Conservation (phyloP, 2,888 invertebrate genomes). For the Amiota mariae region DNA sequence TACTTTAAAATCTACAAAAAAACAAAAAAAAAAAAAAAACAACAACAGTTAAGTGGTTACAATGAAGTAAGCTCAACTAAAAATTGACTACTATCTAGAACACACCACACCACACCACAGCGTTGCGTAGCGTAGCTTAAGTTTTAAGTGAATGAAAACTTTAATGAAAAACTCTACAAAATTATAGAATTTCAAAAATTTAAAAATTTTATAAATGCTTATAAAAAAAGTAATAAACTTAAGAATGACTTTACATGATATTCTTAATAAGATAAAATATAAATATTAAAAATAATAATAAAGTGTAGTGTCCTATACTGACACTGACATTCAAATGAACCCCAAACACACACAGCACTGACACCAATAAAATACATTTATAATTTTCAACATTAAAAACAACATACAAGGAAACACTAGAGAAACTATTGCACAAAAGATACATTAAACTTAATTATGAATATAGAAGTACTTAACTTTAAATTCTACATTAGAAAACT, state of each 20-base stretch:
- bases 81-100: background rate
- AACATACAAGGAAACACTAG: background rate
- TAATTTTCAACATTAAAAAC: background rate
- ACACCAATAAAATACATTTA: constrained; percentile 3
- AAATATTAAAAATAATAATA: constrained; percentile 8
- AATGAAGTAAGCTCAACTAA: background rate
- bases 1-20: background rate
- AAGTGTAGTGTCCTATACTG: background rate
- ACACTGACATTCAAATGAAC: background rate
- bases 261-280: background rate
- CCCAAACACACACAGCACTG: constrained; percentile 13
- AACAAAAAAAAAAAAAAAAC: background rate
- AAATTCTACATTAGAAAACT: background rate
- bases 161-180: constrained; percentile 12
- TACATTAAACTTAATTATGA: background rate
- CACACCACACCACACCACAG: background rate
- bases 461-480: background rate
- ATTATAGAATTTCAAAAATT: constrained; percentile 24
- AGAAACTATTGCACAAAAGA: constrained; percentile 24
- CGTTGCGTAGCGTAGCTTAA: no score
- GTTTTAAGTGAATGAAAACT: constrained; percentile 6
- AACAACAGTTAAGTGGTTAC: background rate
- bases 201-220: background rate
- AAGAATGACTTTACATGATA: constrained; percentile 8
- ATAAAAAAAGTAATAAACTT: background rate